phyloP scores from a whole-genome alignment of 2,797 vertebrate species.

The Erithacus rubecula region DNA sequence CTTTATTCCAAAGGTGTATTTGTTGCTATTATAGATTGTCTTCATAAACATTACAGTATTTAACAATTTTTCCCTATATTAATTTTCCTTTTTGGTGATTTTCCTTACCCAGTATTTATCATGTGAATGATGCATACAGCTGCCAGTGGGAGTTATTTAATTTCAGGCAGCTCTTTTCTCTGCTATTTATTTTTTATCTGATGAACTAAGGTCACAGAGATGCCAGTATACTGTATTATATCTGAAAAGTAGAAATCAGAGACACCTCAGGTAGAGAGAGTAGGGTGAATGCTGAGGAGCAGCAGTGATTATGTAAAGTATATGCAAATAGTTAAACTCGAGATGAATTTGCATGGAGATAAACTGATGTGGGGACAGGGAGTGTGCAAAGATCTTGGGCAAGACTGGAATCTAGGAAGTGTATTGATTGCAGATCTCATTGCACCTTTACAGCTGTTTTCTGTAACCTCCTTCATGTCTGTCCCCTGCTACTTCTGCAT shows the following conservation, averaged over 20 bases:
- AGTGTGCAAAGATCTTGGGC: neutral
- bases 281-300: neutral
- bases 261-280: neutral
- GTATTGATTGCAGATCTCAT: neutral
- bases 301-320: neutral
- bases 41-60: neutral
- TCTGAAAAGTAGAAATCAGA: neutral
- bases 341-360: neutral
- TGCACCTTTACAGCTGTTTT: neutral
- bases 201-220: neutral
- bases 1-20: neutral
- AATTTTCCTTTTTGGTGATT: neutral
- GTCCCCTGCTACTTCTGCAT: neutral
- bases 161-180: slow-evolving; percentile 5
- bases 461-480: neutral
- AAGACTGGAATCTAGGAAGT: neutral
- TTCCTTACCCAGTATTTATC: neutral
- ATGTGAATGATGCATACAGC: neutral
- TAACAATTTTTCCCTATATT: neutral
- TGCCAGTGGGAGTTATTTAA: neutral
- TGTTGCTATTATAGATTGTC: neutral
- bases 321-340: neutral
- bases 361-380: neutral
- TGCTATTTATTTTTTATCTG: neutral
- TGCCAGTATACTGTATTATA: neutral